Evolutionary conservation across 2,888 invertebrate genomes (phyloP).

Genomic region (Plagodis dolabraria): DNA sequence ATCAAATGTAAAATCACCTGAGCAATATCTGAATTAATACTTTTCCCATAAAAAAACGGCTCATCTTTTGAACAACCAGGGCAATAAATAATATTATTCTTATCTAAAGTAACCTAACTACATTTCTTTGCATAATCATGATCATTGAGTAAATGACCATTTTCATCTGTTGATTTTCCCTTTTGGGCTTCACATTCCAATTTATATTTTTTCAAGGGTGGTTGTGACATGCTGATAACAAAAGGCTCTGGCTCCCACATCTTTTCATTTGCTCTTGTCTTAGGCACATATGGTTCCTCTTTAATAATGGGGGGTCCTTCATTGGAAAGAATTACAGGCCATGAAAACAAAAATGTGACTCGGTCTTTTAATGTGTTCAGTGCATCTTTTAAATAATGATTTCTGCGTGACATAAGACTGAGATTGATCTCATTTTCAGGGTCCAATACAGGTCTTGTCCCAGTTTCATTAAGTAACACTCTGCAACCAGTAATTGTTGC

Average conservation of each 20-base stretch:
- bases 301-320: constrained; percentile 16
- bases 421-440: constrained; percentile 38
- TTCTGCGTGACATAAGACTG: constrained; percentile 46
- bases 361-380: constrained; percentile 54
- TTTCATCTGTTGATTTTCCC: background rate
- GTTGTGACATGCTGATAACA: background rate
- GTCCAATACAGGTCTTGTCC: constrained; percentile 2
- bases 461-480: constrained; percentile 54
- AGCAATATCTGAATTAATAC: too few species aligned
- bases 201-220: background rate
- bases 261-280: too few species aligned
- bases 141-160: too few species aligned
- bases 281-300: too few species aligned
- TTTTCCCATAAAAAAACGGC: too few species aligned
- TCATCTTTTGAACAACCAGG: too few species aligned
- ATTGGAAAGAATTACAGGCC: constrained; percentile 70
- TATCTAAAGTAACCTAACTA: too few species aligned
- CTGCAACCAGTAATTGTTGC: constrained; percentile 65
- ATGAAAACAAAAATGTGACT: constrained; percentile 61
- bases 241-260: too few species aligned
- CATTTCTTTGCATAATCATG: too few species aligned
- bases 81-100: too few species aligned
- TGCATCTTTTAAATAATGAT: constrained; percentile 50
- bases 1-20: too few species aligned
- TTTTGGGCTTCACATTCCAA: background rate